A percentile compares a stretch with the other conserved stretches of the same genome.
phyloP scores from a whole-genome alignment of 1,140 invertebrate species.

The Danaus melanippus region DNA sequence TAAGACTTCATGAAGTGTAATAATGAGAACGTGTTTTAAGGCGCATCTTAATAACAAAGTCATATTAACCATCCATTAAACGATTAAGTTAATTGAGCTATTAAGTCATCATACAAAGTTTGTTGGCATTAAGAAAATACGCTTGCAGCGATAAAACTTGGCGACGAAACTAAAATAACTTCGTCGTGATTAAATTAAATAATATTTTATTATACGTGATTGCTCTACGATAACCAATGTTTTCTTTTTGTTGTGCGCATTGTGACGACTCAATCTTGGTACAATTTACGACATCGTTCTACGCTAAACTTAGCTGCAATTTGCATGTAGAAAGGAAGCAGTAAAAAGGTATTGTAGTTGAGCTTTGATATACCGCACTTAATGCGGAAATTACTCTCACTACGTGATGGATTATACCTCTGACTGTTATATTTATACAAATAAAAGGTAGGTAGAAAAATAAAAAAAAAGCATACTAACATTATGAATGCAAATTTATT shows the following conservation, averaged over 20 bases:
- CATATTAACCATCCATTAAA: too few species aligned
- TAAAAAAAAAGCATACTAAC: not conserved
- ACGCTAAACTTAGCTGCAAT: conserved; percentile 11
- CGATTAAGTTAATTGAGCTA: too few species aligned
- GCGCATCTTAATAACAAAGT: too few species aligned
- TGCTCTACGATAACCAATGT: not conserved
- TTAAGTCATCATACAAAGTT: too few species aligned
- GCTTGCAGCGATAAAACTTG: too few species aligned
- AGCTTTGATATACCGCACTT: conserved; percentile 17
- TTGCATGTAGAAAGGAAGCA: conserved; percentile 12
- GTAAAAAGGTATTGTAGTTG: conserved; percentile 14
- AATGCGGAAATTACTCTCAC: conserved; percentile 31
- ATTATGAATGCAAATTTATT: too few species aligned
- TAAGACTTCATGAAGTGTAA: too few species aligned
- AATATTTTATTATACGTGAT: not conserved
- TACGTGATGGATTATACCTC: conserved; percentile 11
- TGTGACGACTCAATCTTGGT: not conserved
- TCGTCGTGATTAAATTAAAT: not conserved
- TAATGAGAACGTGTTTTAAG: too few species aligned
- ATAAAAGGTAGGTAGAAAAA: not conserved
- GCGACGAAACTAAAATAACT: too few species aligned
- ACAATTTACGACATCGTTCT: conserved; percentile 6
- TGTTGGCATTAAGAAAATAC: too few species aligned
- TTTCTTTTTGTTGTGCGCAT: conserved; percentile 4
- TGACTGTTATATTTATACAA: not conserved